Conservation (phyloP, 1,140 invertebrate species). For the Bombus soroeensis region DNA sequence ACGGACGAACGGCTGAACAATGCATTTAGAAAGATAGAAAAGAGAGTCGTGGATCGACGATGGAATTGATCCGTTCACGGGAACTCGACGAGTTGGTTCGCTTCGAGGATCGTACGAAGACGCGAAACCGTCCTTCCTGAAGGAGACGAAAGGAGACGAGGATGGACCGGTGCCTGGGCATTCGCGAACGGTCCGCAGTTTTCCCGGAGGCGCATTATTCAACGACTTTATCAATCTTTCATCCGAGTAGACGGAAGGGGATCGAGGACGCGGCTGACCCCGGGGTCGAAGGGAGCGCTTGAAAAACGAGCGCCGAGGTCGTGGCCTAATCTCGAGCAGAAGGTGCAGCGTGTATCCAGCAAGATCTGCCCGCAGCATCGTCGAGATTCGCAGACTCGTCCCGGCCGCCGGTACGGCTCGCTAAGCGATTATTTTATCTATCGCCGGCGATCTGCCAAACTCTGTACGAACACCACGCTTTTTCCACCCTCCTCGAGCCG, state of each 20-base stretch:
- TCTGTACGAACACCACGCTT: slow-evolving; percentile 49
- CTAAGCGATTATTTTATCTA: slow-evolving; percentile 81
- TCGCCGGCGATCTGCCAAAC: slow-evolving; percentile 78
- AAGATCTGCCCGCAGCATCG: slow-evolving; percentile 37
- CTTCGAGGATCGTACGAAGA: not conserved
- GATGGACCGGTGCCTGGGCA: not conserved
- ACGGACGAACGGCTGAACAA: too few species aligned
- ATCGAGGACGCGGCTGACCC: slow-evolving; percentile 35
- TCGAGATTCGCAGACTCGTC: slow-evolving; percentile 65
- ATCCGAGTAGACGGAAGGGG: not conserved
- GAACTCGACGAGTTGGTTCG: not conserved
- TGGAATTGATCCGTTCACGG: not conserved
- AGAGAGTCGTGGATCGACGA: too few species aligned
- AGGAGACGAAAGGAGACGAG: not conserved
- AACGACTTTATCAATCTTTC: slow-evolving; percentile 46
- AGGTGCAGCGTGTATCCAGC: slow-evolving; percentile 28
- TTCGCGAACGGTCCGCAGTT: not conserved
- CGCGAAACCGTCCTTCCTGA: not conserved
- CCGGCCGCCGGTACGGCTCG: slow-evolving; percentile 64
- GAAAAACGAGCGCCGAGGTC: slow-evolving; percentile 33
- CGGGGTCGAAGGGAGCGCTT: not conserved
- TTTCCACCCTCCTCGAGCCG: not conserved
- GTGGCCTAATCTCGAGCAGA: slow-evolving; percentile 38
- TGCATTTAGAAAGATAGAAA: not conserved
- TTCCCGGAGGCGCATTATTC: slow-evolving; percentile 21